phyloP scores from a whole-genome alignment of 2,797 vertebrate species.

The Gymnothorax reevesii region DNA sequence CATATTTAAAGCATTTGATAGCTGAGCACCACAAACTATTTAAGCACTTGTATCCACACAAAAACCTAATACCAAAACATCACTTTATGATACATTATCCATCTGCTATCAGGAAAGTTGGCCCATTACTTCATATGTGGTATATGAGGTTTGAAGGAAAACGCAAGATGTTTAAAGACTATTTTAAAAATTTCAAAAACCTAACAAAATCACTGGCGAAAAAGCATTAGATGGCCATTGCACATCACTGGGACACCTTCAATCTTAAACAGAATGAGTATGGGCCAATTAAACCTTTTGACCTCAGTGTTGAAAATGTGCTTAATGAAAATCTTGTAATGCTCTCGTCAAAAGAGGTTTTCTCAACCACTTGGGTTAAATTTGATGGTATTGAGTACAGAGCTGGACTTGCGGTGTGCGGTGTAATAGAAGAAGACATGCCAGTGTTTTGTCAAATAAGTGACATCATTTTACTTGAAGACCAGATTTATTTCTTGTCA shows the following conservation, averaged over 20 bases:
- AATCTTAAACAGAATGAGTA: constrained; percentile 19
- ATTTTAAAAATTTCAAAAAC: background rate
- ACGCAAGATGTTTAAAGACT: background rate
- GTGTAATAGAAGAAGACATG: constrained; percentile 38
- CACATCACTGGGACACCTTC: constrained; percentile 1
- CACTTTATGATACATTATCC: background rate
- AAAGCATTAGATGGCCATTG: background rate
- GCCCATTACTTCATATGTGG: background rate
- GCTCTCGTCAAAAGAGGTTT: constrained; percentile 31
- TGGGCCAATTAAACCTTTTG: constrained; percentile 33
- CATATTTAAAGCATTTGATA: constrained; percentile 8
- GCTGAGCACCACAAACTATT: constrained; percentile 6
- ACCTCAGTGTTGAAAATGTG: constrained; percentile 10
- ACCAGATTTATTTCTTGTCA: too few relatives aligned
- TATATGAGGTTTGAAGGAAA: background rate
- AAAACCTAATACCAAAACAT: background rate
- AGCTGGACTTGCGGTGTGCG: constrained; percentile 44
- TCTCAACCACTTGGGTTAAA: constrained; percentile 34
- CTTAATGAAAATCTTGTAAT: constrained; percentile 29
- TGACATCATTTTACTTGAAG: too few relatives aligned
- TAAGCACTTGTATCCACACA: constrained; percentile 13
- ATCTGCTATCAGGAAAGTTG: background rate
- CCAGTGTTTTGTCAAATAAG: constrained; percentile 43
- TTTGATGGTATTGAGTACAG: constrained; percentile 43
- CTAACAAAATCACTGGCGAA: background rate